Percentiles rank a stretch among this genome's conserved stretches.
These are phyloP conservation scores for Ophion slaviceki DNA, from an alignment of 2,888 invertebrate genomes.

Conservation along the genomic window DNA sequence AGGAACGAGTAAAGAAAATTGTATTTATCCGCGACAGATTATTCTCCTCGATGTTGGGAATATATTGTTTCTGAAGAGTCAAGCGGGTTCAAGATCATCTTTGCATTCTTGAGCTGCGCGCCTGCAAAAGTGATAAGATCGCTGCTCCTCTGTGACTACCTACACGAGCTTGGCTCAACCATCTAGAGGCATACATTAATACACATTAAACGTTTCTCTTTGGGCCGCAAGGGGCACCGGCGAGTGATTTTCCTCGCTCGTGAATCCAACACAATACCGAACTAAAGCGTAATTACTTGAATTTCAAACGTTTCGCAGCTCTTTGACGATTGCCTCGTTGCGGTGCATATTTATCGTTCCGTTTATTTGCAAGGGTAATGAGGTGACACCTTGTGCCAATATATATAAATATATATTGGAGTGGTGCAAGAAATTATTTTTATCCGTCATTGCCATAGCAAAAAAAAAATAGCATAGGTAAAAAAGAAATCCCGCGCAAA, in stretches of 20 bases:
- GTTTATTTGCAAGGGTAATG: background rate
- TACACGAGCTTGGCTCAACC: background rate
- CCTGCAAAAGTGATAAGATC: conserved; percentile 10
- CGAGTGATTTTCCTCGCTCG: background rate
- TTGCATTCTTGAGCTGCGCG: background rate
- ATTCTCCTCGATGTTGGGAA: too few relatives aligned
- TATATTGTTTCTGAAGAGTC: background rate
- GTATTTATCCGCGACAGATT: too few relatives aligned
- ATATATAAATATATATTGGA: background rate
- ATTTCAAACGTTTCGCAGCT: background rate
- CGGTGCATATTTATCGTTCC: background rate
- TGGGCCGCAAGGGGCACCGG: background rate
- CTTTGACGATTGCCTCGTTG: background rate
- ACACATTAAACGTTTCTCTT: background rate
- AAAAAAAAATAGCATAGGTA: background rate
- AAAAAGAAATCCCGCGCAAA: background rate
- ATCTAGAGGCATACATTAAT: background rate
- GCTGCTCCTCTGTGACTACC: background rate
- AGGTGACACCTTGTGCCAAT: background rate
- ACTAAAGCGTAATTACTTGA: background rate
- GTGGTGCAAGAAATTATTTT: background rate
- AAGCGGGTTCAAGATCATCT: conserved; percentile 15
- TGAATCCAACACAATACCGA: background rate
- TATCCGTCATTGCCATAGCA: too few relatives aligned
- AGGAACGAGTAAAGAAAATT: background rate